These are phyloP conservation scores for Gnathonemus longibarbis DNA, from an alignment of 2,113 vertebrate species.

Conservation along the genomic window DNA sequence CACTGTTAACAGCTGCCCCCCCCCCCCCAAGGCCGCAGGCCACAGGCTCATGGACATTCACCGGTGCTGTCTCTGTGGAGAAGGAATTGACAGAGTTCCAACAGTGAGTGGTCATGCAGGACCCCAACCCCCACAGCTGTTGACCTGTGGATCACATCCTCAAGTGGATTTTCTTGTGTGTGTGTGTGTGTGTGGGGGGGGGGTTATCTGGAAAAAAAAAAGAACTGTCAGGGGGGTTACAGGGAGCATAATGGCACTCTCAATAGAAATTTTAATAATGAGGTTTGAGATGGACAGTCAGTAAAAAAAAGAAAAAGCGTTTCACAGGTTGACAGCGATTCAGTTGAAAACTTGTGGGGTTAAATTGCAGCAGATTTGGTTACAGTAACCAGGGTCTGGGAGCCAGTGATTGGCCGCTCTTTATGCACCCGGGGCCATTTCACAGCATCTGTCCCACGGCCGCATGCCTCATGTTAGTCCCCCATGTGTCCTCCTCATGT, in stretches of 20 bases:
- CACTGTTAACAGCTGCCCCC: no score
- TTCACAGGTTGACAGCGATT: not conserved
- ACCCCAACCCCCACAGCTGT: conserved; percentile 24
- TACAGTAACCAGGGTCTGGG: not conserved
- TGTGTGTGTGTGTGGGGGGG: not conserved
- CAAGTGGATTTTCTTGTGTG: conserved; percentile 33
- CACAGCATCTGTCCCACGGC: not conserved
- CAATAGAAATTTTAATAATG: not conserved
- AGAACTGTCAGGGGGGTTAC: not conserved
- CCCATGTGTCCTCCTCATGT: not conserved
- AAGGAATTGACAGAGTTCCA: conserved; percentile 56
- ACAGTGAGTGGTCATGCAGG: conserved; percentile 56
- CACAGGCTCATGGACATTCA: conserved; percentile 72
- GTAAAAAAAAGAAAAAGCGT: not conserved
- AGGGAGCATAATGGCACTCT: not conserved
- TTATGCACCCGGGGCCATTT: not conserved
- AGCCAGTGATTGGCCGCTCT: not conserved
- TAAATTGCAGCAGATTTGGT: not conserved
- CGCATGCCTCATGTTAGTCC: not conserved
- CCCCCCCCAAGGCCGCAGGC: no score
- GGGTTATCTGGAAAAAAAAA: not conserved
- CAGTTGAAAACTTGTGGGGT: not conserved
- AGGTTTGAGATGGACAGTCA: not conserved
- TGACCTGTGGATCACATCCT: conserved; percentile 62
- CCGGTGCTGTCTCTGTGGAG: conserved; percentile 66